A percentile compares a stretch with the other conserved stretches of the same genome.
These are phyloP conservation scores for Propithecus coquereli DNA, from an alignment of 2,113 vertebrate genomes.

Conservation along the genomic window DNA sequence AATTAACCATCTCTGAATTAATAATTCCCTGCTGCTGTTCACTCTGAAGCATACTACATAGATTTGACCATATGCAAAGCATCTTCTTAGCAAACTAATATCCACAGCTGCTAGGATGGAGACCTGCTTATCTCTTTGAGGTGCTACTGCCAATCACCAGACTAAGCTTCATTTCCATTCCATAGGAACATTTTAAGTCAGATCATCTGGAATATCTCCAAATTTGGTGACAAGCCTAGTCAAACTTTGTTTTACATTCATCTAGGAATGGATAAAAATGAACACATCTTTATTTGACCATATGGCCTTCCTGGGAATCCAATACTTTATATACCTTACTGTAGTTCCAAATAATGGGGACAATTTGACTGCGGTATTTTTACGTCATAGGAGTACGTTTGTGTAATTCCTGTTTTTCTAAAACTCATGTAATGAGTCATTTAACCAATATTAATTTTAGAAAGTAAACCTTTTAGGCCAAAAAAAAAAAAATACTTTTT, in stretches of 20 bases:
- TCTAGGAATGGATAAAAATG: not conserved
- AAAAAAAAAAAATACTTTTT: not conserved
- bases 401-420: not conserved
- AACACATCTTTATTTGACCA: not conserved
- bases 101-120: not conserved
- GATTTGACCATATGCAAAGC: not conserved
- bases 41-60: not conserved
- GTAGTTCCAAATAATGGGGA: not conserved
- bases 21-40: not conserved
- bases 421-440: not conserved
- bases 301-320: not conserved
- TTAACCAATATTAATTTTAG: conserved; percentile 27
- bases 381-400: not conserved
- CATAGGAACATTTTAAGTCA: not conserved
- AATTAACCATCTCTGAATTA: not conserved
- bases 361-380: not conserved
- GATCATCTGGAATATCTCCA: not conserved
- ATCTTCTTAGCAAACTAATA: not conserved
- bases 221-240: not conserved
- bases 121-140: not conserved
- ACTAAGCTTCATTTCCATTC: not conserved
- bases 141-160: not conserved
- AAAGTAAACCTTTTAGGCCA: not conserved
- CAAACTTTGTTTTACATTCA: not conserved
- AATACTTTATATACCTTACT: not conserved